Evolutionary conservation across 2,797 vertebrate genomes (phyloP).

Genomic region (Amblyraja radiata): DNA sequence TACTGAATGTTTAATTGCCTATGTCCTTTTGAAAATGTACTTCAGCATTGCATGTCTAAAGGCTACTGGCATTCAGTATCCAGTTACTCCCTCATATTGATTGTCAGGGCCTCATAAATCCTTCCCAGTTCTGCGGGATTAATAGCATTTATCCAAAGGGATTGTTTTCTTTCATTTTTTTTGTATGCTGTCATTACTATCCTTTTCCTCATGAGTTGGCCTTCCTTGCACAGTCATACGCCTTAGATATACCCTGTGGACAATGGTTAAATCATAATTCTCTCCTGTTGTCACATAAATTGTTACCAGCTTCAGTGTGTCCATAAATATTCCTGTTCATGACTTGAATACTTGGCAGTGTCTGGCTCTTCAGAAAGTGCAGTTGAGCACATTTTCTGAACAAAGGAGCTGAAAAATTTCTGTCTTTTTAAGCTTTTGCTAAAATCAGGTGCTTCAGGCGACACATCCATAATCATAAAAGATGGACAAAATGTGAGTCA

Average conservation of each 20-base stretch:
- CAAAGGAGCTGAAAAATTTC: neutral
- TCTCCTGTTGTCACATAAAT: neutral
- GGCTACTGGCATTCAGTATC: neutral
- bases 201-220: neutral
- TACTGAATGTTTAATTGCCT: neutral
- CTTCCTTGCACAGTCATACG: neutral
- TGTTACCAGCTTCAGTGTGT: neutral
- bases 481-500: conserved; percentile 1
- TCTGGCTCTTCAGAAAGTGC: neutral
- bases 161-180: neutral
- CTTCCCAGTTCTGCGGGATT: neutral
- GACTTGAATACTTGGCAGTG: neutral
- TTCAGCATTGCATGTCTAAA: neutral
- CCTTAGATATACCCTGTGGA: neutral
- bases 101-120: neutral
- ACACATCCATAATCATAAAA: neutral
- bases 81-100: neutral
- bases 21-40: neutral
- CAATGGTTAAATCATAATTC: neutral
- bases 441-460: neutral
- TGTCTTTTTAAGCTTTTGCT: neutral
- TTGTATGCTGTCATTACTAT: neutral
- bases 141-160: neutral
- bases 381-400: neutral
- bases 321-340: neutral